Conservation (phyloP, 2,113 vertebrate genomes). For the Pomatostomus ruficeps region DNA sequence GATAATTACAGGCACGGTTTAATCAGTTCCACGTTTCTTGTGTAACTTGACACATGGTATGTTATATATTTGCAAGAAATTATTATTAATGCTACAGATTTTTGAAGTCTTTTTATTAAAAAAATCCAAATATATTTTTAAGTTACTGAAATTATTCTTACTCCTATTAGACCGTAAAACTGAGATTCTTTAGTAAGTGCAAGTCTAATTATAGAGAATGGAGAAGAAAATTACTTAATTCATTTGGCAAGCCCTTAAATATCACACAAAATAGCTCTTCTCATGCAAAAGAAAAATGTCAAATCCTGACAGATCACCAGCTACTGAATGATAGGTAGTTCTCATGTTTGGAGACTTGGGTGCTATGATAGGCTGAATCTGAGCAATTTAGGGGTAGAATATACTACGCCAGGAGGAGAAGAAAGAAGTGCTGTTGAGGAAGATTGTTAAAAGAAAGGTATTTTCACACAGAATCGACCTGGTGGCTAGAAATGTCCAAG, state of each 20-base stretch:
- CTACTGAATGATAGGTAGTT: neutral
- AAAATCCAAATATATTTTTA: neutral
- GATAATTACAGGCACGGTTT: neutral
- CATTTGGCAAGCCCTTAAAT: neutral
- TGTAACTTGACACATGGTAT: neutral
- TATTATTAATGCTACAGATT: neutral
- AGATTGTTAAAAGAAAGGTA: neutral
- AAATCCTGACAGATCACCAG: neutral
- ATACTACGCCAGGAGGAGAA: neutral
- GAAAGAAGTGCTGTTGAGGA: neutral
- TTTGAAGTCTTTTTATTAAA: neutral
- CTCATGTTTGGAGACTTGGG: neutral
- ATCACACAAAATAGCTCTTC: neutral
- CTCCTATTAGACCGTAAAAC: neutral
- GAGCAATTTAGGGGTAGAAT: neutral
- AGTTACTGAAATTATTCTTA: neutral
- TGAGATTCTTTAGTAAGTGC: neutral
- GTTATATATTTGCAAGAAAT: neutral
- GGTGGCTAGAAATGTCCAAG: neutral
- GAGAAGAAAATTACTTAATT: neutral
- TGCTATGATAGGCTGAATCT: neutral
- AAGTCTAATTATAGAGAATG: neutral
- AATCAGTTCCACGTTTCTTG: neutral
- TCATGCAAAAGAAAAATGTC: neutral
- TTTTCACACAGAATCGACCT: neutral